Base-by-base conservation (phyloP, 2,888 invertebrate species). In the Drosophila monieri region DNA sequence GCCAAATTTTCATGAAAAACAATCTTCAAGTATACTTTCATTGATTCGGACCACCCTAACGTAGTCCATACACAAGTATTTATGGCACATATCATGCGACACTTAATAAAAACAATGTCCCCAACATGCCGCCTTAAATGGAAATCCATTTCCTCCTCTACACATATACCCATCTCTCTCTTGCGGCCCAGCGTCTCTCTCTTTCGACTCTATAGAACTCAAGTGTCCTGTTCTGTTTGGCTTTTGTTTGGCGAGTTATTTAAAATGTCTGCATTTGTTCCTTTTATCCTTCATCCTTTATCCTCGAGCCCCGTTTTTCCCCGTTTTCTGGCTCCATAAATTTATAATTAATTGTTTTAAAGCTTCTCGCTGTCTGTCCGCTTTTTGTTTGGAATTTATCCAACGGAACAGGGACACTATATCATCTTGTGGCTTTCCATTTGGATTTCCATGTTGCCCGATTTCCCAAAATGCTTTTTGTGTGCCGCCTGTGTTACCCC, bases 91-190 rank as follows among this genome's bases (percentile, higher is more conserved):
- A 73, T 88, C 83, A 88, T 89, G 90, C 87, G 85, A 89, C 89
- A 90, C 90, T 89, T 89, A 87, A 90, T 89, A 89, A 89, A 90
- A 90, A 89, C 89, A 89, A 90, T 90, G 90, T 85, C 81, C 85
- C 81, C 88, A 85, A 86, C 84, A 85, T 88, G 88, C 81, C 87
- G 88, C 87, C 88, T 86, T 85, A 85, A 85, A 85, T 85, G 85
- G 85, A 85, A 88, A 85, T 85, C 88, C 88, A 80, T 88, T 85
- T 81, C 78, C 74, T 74, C 66, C 71, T 71, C 73, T 3, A 8
- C 27, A 27, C 27, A 27, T 9, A 27, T 9, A 6, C n/a, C 35
- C 6, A n/a, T 35, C 35, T 35, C 35, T 84, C 78, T 76, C 87
- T 85, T 73, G 76, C 6, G 70, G 62, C 73, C 54, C 68, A 67